Evolutionary conservation across 2,113 vertebrate genomes (phyloP), one percentile per base, ranked within the genome.

Genomic region (Mormyrus lacerda): DNA sequence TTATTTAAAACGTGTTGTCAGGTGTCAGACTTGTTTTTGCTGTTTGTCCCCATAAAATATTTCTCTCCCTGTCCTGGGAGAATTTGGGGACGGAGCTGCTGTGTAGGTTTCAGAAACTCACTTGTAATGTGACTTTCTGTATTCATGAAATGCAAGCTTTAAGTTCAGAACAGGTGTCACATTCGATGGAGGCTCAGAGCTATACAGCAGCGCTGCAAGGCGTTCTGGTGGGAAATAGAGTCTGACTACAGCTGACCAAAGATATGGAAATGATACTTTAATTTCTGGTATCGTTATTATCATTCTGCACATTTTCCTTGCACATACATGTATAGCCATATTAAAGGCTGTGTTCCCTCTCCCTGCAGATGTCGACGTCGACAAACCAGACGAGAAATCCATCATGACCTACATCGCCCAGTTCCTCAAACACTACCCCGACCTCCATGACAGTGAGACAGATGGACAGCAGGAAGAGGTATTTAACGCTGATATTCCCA

Each of bases 381-480:
- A 99, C 92, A 99, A 99, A 79, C 98, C 98, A 45, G 98, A 99
- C 90, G 98, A 99, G 93, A 99, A 99, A 92, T 99, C 98, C 83
- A 96, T 99, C 91, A 99, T 99, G 98, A 99, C 98, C 1, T 99
- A 99, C 2, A 96, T 99, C 89, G 98, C 98, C 89, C 98, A 99
- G 94, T 99, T 99, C 93, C 96, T 99, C 92, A 99, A 97, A 91
- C 97, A 97, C 47, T 98, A 97, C 91, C 98, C 98, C 0, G 96
- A 99, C 90, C 94, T 95, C 69, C 96, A 97, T 91, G 95, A 93
- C 15, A 92, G 95, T 35, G 94, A 95, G 82, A 51, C 94, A 2
- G 97, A 98, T 45, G 95, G 95, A 8, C 97, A 96, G 10, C 97
- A 97, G 39, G 95, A 94, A 10, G 97, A 99, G 89, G 98, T 99